phyloP scores from a whole-genome alignment of 2,113 vertebrate genomes.

The Halichoeres trimaculatus region DNA sequence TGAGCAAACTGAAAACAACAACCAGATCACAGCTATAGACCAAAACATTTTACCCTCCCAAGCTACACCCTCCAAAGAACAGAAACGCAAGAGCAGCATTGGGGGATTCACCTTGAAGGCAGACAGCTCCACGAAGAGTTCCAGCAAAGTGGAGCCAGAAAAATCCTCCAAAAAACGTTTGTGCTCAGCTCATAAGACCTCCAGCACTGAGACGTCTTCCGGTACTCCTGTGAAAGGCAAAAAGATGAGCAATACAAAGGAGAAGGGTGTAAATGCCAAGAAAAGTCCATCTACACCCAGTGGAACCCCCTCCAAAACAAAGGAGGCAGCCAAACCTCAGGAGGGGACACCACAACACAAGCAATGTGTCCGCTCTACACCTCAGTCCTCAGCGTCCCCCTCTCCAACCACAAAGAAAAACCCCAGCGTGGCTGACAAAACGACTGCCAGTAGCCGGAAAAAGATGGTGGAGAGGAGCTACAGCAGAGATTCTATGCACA shows the following conservation, averaged over 20 bases:
- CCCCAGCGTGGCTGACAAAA: slow-evolving; percentile 74
- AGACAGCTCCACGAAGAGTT: slow-evolving; percentile 80
- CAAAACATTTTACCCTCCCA: slow-evolving; percentile 86
- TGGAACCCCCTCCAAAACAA: slow-evolving; percentile 82
- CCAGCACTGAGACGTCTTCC: slow-evolving; percentile 80
- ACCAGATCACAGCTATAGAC: slow-evolving; percentile 91
- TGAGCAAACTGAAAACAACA: slow-evolving; percentile 93
- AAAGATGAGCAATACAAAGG: slow-evolving; percentile 77
- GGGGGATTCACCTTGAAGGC: slow-evolving; percentile 79
- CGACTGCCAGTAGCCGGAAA: slow-evolving; percentile 77
- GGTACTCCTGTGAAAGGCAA: slow-evolving; percentile 83
- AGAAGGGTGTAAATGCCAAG: slow-evolving; percentile 82
- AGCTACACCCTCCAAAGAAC: slow-evolving; percentile 89
- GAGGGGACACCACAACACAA: slow-evolving; percentile 83
- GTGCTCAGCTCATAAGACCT: slow-evolving; percentile 83
- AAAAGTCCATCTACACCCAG: slow-evolving; percentile 83
- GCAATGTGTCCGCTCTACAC: slow-evolving; percentile 80
- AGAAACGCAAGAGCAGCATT: slow-evolving; percentile 79
- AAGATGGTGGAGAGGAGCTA: slow-evolving; percentile 87
- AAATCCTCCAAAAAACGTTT: slow-evolving; percentile 87
- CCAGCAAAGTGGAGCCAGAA: slow-evolving; percentile 86
- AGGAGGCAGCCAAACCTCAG: slow-evolving; percentile 77
- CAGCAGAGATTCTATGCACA: slow-evolving; percentile 89
- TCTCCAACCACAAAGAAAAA: slow-evolving; percentile 83
- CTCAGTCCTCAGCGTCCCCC: slow-evolving; percentile 80